Conservation (phyloP, 2,113 vertebrate genomes). For the Oostethus manadensis region DNA sequence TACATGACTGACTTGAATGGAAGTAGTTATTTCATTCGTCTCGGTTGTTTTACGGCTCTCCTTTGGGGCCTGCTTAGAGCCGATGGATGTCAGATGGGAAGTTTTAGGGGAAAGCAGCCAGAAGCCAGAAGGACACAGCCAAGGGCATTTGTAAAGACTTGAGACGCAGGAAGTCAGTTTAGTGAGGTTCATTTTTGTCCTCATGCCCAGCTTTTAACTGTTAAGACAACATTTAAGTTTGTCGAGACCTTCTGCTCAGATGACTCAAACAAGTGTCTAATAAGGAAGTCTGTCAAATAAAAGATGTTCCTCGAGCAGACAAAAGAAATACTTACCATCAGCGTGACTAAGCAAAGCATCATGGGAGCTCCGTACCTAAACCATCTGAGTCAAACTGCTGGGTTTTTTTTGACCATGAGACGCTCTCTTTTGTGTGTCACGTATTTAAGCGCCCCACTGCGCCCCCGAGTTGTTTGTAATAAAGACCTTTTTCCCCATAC, state of each 20-base stretch:
- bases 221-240: not conserved
- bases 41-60: slow-evolving; percentile 14
- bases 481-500: slow-evolving; percentile 29
- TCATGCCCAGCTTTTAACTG: not conserved
- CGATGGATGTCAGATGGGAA: slow-evolving; percentile 15
- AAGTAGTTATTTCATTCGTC: slow-evolving; percentile 18
- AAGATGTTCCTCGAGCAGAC: slow-evolving; percentile 19
- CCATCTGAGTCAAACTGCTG: slow-evolving; percentile 16
- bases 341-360: slow-evolving; percentile 37
- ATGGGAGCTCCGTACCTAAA: slow-evolving; percentile 11
- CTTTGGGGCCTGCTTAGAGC: slow-evolving; percentile 9
- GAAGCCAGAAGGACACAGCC: not conserved
- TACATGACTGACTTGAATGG: slow-evolving; percentile 10
- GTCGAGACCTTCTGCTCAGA: not conserved
- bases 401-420: slow-evolving; percentile 21
- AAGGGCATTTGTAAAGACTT: slow-evolving; percentile 3
- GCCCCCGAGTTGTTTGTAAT: slow-evolving; percentile 15
- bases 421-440: slow-evolving; percentile 25
- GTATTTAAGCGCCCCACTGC: slow-evolving; percentile 8
- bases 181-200: not conserved
- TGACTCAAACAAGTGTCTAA: slow-evolving; percentile 33
- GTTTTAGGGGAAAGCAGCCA: slow-evolving; percentile 4
- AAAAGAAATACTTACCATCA: slow-evolving; percentile 35
- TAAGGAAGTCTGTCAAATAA: slow-evolving; percentile 26
- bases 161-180: not conserved